Conservation (phyloP, 1,140 invertebrate species). For the Thereuonema tuberculata region DNA sequence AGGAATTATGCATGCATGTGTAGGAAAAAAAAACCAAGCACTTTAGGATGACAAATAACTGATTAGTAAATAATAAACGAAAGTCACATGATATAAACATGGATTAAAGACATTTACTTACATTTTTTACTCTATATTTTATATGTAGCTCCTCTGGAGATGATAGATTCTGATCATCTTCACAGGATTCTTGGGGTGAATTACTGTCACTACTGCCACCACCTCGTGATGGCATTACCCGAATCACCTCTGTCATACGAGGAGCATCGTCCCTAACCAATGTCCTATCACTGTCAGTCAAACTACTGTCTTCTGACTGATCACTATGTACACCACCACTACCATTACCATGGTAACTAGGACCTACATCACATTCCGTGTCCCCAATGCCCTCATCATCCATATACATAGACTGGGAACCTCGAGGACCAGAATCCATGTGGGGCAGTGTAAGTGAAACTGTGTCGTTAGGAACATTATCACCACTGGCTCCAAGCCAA, state of each 20-base stretch:
- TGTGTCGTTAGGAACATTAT: background rate
- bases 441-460: background rate
- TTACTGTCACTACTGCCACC: conserved; percentile 34
- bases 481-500: background rate
- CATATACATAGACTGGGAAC: background rate
- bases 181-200: conserved; percentile 24
- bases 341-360: conserved; percentile 5
- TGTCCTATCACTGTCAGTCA: conserved; percentile 54
- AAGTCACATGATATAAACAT: too few relatives aligned
- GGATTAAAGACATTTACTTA: too few relatives aligned
- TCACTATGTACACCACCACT: conserved; percentile 42
- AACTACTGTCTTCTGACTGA: conserved; percentile 57
- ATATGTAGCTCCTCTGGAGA: conserved; percentile 22
- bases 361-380: conserved; percentile 12
- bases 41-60: too few relatives aligned
- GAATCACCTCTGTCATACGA: conserved; percentile 12
- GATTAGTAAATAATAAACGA: too few relatives aligned
- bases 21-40: too few relatives aligned
- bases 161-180: conserved; percentile 23
- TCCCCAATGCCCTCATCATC: conserved; percentile 26
- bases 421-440: conserved; percentile 5
- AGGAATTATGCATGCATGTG: background rate
- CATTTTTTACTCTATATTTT: too few relatives aligned
- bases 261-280: conserved; percentile 14
- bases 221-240: conserved; percentile 17